A percentile compares a stretch with the other conserved stretches of the same genome.
These are phyloP conservation scores for Psittacula derbiana DNA, from an alignment of 2,797 vertebrate genomes.

Conservation along the genomic window DNA sequence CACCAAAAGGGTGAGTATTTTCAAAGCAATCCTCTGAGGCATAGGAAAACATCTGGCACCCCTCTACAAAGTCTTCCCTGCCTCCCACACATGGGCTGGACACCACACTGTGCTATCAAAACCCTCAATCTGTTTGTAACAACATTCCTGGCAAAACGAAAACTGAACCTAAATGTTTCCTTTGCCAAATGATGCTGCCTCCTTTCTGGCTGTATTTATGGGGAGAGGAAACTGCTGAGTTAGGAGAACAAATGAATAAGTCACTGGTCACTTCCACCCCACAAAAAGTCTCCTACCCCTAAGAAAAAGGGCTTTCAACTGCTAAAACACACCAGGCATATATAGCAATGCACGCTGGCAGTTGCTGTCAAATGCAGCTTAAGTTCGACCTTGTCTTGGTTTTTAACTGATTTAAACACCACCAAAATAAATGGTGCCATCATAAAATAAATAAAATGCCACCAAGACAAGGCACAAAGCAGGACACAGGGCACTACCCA, in stretches of 20 bases:
- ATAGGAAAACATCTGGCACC: constrained; percentile 2
- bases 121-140: constrained; percentile 31
- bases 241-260: not conserved
- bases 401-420: not conserved
- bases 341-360: not conserved
- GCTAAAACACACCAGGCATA: not conserved
- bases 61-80: not conserved
- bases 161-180: not conserved
- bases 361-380: not conserved
- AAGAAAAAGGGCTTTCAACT: not conserved
- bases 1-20: not conserved
- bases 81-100: constrained; percentile 35
- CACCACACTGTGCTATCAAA: constrained; percentile 20
- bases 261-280: not conserved
- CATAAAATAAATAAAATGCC: not conserved
- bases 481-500: fast-evolving
- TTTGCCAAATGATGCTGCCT: not conserved
- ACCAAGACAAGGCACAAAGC: not conserved
- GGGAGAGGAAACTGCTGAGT: not conserved
- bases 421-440: not conserved
- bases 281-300: not conserved
- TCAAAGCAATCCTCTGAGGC: not conserved
- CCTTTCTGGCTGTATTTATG: constrained; percentile 2
- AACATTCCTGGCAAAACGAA: not conserved
- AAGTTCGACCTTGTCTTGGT: not conserved